phyloP scores from a whole-genome alignment of 1,140 invertebrate genomes.

The Anoplophora glabripennis region DNA sequence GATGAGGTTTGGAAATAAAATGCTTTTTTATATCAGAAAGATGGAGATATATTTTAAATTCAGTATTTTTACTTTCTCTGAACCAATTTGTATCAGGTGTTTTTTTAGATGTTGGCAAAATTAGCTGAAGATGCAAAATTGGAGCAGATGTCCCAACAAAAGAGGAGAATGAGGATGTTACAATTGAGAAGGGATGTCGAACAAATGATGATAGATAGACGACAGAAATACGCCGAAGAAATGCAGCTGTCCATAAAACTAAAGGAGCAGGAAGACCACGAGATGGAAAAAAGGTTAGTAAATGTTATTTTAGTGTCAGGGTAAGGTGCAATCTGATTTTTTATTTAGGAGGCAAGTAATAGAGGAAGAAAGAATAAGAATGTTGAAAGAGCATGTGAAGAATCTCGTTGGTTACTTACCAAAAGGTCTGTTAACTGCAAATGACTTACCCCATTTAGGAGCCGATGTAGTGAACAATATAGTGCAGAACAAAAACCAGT shows the following conservation, averaged over 20 bases:
- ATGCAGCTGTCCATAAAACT: slow-evolving; percentile 38
- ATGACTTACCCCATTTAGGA: slow-evolving; percentile 48
- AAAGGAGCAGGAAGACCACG: slow-evolving; percentile 38
- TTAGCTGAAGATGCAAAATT: slow-evolving; percentile 42
- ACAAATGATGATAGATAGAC: slow-evolving; percentile 40
- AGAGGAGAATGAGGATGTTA: slow-evolving; percentile 41
- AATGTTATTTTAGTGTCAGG: slow-evolving; percentile 15
- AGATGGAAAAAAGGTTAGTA: slow-evolving; percentile 39
- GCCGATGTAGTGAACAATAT: slow-evolving; percentile 7
- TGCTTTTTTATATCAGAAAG: no score
- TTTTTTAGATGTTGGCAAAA: slow-evolving; percentile 40
- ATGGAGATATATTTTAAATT: no score
- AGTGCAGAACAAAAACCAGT: not conserved
- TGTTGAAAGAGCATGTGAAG: slow-evolving; percentile 49
- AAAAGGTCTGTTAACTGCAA: slow-evolving; percentile 42
- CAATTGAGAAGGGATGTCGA: slow-evolving; percentile 42
- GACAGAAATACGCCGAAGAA: slow-evolving; percentile 41
- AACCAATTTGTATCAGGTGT: not conserved
- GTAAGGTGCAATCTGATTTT: slow-evolving; percentile 1
- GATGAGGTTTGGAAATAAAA: slow-evolving; percentile 35
- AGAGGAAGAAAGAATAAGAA: slow-evolving; percentile 48
- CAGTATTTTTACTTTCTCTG: not conserved
- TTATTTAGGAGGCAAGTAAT: slow-evolving; percentile 45
- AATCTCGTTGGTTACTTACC: slow-evolving; percentile 50
- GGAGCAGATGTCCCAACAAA: slow-evolving; percentile 45